These are phyloP conservation scores for Neoitamus cyanurus DNA, from an alignment of 2,888 invertebrate species.

Conservation along the genomic window DNA sequence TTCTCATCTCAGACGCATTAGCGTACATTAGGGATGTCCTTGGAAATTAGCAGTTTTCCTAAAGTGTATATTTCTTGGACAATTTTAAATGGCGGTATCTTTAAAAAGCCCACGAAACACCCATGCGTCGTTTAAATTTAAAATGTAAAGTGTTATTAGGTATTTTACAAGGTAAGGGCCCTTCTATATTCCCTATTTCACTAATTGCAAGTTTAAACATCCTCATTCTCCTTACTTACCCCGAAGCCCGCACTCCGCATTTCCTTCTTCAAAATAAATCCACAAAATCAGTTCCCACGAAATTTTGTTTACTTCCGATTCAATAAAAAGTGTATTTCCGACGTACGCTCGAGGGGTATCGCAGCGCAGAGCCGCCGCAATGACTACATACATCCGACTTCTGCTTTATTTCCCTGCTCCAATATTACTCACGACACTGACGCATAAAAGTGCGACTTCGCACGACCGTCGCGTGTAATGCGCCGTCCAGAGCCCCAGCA, in stretches of 20 bases:
- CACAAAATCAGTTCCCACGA: slow-evolving; percentile 7
- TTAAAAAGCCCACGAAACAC: neutral
- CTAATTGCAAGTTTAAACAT: neutral
- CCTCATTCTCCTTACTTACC: neutral
- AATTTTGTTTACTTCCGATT: slow-evolving; percentile 16
- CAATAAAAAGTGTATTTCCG: slow-evolving; percentile 6
- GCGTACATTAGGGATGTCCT: neutral
- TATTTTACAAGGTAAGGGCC: neutral
- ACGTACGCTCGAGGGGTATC: neutral
- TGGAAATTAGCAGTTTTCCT: neutral
- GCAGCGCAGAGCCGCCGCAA: neutral
- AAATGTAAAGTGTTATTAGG: neutral
- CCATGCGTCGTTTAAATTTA: neutral
- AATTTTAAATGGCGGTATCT: neutral
- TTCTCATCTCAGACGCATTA: neutral
- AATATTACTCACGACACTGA: slow-evolving; percentile 5
- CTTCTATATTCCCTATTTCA: neutral
- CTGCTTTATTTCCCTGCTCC: neutral
- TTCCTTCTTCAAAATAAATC: neutral
- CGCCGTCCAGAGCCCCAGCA: neutral
- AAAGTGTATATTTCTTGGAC: neutral
- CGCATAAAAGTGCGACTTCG: slow-evolving; percentile 49
- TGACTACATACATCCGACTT: slow-evolving; percentile 5
- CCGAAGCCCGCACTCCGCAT: neutral
- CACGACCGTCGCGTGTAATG: slow-evolving; percentile 49